phyloP scores from a whole-genome alignment of 2,797 vertebrate species.

The Liparis tanakae region DNA sequence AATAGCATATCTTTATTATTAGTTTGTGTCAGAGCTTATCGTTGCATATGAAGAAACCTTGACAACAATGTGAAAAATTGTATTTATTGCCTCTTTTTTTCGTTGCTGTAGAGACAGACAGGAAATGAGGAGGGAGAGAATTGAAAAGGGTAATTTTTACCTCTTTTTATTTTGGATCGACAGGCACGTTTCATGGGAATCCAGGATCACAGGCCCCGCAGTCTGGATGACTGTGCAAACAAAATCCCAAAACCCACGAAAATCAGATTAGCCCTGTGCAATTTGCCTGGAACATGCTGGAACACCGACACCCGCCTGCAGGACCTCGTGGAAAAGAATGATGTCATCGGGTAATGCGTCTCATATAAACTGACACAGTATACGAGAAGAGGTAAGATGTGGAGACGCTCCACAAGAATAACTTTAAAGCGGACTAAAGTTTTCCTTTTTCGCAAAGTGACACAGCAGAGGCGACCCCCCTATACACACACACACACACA shows the following conservation, averaged over 20 bases:
- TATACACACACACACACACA: too few relatives aligned
- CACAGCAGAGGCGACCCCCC: constrained; percentile 28
- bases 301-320: constrained; percentile 22
- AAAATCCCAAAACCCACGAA: constrained; percentile 26
- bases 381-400: background rate
- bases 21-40: background rate
- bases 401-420: constrained; percentile 16
- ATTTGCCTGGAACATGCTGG: constrained; percentile 36
- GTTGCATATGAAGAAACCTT: background rate
- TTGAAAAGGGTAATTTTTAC: background rate
- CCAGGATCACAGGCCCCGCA: constrained; percentile 13
- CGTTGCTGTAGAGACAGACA: background rate
- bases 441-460: constrained; percentile 45
- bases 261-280: constrained; percentile 21
- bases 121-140: background rate
- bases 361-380: background rate
- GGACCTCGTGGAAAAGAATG: constrained; percentile 23
- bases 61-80: background rate
- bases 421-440: constrained; percentile 41
- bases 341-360: constrained; percentile 30
- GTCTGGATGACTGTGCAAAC: constrained; percentile 12
- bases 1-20: background rate
- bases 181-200: constrained; percentile 1
- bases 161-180: background rate
- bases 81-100: background rate